A percentile compares a stretch with the other conserved stretches of the same genome.
Evolutionary conservation across 2,797 vertebrate genomes (phyloP).

Genomic region (Lemur catta): DNA sequence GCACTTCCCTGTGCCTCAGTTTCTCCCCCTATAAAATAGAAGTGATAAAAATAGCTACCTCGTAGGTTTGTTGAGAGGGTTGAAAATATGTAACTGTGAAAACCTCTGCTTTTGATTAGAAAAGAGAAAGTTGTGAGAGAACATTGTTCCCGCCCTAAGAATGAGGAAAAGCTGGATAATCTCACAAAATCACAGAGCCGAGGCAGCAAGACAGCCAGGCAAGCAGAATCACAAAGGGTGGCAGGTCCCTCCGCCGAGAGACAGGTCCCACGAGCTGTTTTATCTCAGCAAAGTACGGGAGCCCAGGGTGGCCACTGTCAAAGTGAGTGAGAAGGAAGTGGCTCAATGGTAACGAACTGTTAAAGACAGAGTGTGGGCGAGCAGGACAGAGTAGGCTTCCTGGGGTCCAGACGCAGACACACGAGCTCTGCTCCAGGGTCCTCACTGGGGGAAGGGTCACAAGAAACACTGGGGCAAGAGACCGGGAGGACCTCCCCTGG

Average conservation of each 20-base stretch:
- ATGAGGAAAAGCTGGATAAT: not conserved
- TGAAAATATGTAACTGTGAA: not conserved
- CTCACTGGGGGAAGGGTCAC: accelerated
- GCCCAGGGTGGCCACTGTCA: not conserved
- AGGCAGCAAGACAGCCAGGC: not conserved
- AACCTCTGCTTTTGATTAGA: not conserved
- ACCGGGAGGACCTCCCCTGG: no score
- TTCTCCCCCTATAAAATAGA: not conserved
- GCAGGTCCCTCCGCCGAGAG: not conserved
- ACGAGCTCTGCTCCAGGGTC: not conserved
- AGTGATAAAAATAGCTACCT: not conserved
- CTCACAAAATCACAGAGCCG: not conserved
- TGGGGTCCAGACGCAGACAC: not conserved
- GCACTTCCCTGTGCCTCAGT: not conserved
- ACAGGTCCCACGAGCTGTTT: not conserved
- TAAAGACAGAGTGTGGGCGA: not conserved
- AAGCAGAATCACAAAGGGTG: not conserved
- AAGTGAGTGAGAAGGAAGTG: not conserved
- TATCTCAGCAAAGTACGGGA: not conserved
- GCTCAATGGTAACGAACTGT: not conserved
- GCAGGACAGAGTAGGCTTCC: no score
- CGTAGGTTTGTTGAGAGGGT: not conserved
- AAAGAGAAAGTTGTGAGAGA: not conserved
- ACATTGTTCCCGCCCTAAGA: not conserved
- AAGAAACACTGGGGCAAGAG: not conserved